Evolutionary conservation across 53 echinoderm and acorn worm species (phyloP).

Genomic region (Hippasteria phrygiana): DNA sequence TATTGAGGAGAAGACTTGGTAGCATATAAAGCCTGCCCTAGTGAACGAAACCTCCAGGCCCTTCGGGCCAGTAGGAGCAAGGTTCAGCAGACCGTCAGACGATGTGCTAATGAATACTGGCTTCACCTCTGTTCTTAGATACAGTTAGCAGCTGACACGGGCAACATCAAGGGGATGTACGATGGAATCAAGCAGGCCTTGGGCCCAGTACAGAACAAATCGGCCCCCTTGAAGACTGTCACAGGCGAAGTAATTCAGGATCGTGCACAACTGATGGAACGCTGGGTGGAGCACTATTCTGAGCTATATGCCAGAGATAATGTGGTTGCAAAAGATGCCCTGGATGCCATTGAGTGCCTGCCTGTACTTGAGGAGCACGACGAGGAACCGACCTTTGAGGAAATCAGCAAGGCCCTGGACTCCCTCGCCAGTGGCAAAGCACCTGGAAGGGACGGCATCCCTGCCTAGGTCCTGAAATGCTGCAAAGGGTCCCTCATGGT

Average conservation of each 20-base stretch:
- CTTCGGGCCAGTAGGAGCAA: background rate
- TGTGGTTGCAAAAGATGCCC: background rate
- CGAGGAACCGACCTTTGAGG: background rate
- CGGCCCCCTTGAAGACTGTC: constrained; percentile 43
- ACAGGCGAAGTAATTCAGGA: constrained; percentile 51
- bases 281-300: constrained; percentile 67
- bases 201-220: constrained; percentile 52
- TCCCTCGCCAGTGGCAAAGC: constrained; percentile 16
- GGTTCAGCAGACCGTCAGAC: background rate
- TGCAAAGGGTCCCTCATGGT: constrained; percentile 1
- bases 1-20: background rate
- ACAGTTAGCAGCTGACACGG: background rate
- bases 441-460: constrained; percentile 51
- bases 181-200: constrained; percentile 52
- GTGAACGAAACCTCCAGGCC: background rate
- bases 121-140: constrained; percentile 1
- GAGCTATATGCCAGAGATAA: constrained; percentile 19
- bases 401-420: constrained; percentile 40
- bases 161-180: constrained; percentile 64
- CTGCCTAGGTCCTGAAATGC: constrained; percentile 3
- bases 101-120: background rate
- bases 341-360: constrained; percentile 17
- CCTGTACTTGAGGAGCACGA: constrained; percentile 33
- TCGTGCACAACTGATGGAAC: constrained; percentile 17
- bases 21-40: background rate